These are phyloP conservation scores for Monodelphis domestica DNA, from an alignment of 2,797 vertebrate species.

Conservation along the genomic window DNA sequence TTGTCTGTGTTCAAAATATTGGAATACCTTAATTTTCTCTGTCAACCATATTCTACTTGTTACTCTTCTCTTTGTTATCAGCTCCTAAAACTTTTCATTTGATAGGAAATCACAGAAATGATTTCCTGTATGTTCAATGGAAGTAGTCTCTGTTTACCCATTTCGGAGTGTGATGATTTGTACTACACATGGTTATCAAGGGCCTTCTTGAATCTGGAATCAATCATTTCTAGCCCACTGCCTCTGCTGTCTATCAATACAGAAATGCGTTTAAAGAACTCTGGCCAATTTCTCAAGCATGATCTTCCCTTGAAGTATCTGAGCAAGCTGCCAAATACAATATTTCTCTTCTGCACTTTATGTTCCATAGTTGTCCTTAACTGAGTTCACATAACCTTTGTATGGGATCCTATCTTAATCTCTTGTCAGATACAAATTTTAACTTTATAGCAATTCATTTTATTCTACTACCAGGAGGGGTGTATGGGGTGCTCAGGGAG, in stretches of 20 bases:
- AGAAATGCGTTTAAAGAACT: background rate
- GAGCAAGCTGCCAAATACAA: background rate
- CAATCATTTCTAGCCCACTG: background rate
- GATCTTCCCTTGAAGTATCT: background rate
- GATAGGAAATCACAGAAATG: constrained; percentile 45
- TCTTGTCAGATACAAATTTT: background rate
- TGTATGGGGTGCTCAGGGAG: too few relatives aligned
- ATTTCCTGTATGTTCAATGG: background rate
- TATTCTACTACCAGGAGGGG: too few relatives aligned
- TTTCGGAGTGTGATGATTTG: constrained; percentile 28
- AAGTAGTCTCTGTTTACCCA: background rate
- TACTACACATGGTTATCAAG: background rate
- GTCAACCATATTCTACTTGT: background rate
- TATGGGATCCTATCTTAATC: background rate
- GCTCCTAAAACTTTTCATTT: constrained; percentile 12
- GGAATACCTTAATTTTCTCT: background rate
- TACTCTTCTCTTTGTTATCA: constrained; percentile 37
- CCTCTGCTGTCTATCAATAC: background rate
- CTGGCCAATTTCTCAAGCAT: background rate
- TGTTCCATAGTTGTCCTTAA: background rate
- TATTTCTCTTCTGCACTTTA: background rate
- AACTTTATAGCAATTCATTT: background rate
- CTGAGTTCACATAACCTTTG: background rate
- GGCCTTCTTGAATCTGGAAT: background rate
- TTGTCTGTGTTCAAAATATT: background rate